Evolutionary conservation across 2,113 vertebrate species (phyloP), one percentile per base, ranked within the genome.

Genomic region (Nothoprocta pentlandii): DNA sequence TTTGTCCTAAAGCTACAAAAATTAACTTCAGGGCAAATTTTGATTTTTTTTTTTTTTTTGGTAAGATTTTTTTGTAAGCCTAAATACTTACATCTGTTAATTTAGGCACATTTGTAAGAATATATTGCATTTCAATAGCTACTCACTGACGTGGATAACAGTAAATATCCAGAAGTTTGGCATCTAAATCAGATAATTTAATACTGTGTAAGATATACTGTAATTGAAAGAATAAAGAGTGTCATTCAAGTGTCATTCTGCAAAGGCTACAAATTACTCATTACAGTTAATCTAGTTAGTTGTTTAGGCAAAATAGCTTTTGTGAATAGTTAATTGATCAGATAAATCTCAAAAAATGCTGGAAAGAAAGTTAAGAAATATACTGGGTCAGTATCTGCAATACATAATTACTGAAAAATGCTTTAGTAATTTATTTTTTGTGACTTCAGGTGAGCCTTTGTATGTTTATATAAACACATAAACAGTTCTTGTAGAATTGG

Each of bases 221-320:
- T 74, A 44, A 80, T 85, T 21, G 44, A 49, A 56, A 66, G 41
- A 69, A 11, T 85, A 85, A 53, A 89, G 64, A 89, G 36, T 10
- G 32, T 75, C 42, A 87, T 67, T 94, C 46, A 71, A 46, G 32
- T 80, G 36, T 39, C 36, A 39, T 39, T 39, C 59, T 54, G 34
- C 47, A 32, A 92, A 85, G 41, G 51, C 20, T 36, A 4, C 63
- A 56, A 76, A 82, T 79, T 92, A n/a, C n/a, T 42, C 61, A 54
- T 87, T 81, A 42, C 12, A 59, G 87, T 73, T 85, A 82, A 79
- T 91, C 53, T 85, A 54, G 87, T 73, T 85, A 85, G 76, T 91
- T 47, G 81, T 91, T 49, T 17, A 73, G 67, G 28, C 51, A 91
- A 89, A 91, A 92, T 28, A 6, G 2, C n/a, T 90, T 85, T 91